Percentiles rank a stretch among this genome's conserved stretches.
These are phyloP conservation scores for Hirtodrosophila confusa DNA, from an alignment of 2,888 invertebrate species.

Conservation along the genomic window DNA sequence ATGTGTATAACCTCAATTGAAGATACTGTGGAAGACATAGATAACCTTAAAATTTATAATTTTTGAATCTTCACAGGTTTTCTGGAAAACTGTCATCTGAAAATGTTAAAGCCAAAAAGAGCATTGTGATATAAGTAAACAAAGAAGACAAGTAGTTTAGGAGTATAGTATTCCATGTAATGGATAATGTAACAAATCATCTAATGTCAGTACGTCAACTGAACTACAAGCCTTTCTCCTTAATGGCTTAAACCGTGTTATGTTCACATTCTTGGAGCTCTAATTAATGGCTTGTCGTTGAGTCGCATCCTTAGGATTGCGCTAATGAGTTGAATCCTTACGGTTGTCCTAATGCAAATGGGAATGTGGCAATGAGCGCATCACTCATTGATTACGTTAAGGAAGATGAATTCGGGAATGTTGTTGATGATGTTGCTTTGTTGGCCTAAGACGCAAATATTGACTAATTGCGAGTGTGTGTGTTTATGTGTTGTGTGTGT, in stretches of 20 bases:
- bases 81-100: too few species aligned
- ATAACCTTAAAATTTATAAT: too few species aligned
- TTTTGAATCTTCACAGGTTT: too few species aligned
- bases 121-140: too few species aligned
- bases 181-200: too few species aligned
- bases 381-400: slow-evolving; percentile 27
- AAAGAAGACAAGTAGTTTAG: too few species aligned
- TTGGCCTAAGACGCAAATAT: slow-evolving; percentile 45
- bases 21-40: too few species aligned
- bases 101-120: too few species aligned
- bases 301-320: slow-evolving; percentile 34
- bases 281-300: slow-evolving; percentile 35
- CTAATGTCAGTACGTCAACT: too few species aligned
- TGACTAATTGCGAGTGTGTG: slow-evolving; percentile 37
- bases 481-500: slow-evolving; percentile 17
- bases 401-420: neutral
- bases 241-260: slow-evolving; percentile 14
- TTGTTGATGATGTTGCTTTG: slow-evolving; percentile 33
- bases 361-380: slow-evolving; percentile 5
- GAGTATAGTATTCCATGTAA: too few species aligned
- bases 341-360: slow-evolving; percentile 23
- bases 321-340: slow-evolving; percentile 31
- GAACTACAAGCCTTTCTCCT: neutral
- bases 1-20: too few species aligned
- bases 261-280: slow-evolving; percentile 23